These are phyloP conservation scores for Gorsachius goisagi DNA, from an alignment of 2,113 vertebrate species.

Conservation along the genomic window DNA sequence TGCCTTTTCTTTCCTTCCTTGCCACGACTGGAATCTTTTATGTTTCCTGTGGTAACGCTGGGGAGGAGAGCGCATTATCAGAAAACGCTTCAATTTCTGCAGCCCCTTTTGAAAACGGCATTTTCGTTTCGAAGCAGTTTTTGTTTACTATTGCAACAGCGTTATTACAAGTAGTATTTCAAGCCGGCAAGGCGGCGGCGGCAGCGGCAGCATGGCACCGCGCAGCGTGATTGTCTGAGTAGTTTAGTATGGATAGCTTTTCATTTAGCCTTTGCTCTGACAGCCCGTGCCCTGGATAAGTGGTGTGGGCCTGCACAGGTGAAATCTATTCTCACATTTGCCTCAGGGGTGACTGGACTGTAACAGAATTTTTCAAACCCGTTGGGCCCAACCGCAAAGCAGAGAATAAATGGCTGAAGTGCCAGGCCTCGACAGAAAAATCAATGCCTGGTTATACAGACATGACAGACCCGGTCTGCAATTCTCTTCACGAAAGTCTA, in stretches of 20 bases:
- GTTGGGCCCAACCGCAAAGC: slow-evolving; percentile 97
- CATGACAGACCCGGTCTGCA: slow-evolving; percentile 88
- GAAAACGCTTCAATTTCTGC: neutral
- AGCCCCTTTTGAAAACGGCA: neutral
- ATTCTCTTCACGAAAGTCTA: slow-evolving; percentile 69
- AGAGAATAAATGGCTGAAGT: slow-evolving; percentile 99
- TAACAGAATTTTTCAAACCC: slow-evolving; percentile 99
- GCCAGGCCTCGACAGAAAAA: slow-evolving; percentile 99
- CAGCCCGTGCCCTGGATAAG: slow-evolving; percentile 92
- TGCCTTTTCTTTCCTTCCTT: slow-evolving; percentile 9
- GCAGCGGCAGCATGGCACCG: slow-evolving; percentile 48
- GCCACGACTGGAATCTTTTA: neutral
- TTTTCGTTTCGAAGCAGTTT: neutral
- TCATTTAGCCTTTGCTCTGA: slow-evolving; percentile 96
- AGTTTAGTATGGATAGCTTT: slow-evolving; percentile 89
- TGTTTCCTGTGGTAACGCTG: neutral
- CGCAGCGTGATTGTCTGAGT: slow-evolving; percentile 74
- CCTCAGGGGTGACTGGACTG: slow-evolving; percentile 97
- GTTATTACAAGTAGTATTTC: slow-evolving; percentile 65
- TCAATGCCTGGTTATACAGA: slow-evolving; percentile 99
- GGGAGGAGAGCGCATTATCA: neutral
- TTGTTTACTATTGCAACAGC: slow-evolving; percentile 14
- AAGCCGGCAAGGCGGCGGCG: neutral
- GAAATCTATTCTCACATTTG: slow-evolving; percentile 99
- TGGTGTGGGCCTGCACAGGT: slow-evolving; percentile 95